A percentile compares a stretch with the other conserved stretches of the same genome.
phyloP scores from a whole-genome alignment of 2,888 invertebrate species.

The Adineta ricciae region DNA sequence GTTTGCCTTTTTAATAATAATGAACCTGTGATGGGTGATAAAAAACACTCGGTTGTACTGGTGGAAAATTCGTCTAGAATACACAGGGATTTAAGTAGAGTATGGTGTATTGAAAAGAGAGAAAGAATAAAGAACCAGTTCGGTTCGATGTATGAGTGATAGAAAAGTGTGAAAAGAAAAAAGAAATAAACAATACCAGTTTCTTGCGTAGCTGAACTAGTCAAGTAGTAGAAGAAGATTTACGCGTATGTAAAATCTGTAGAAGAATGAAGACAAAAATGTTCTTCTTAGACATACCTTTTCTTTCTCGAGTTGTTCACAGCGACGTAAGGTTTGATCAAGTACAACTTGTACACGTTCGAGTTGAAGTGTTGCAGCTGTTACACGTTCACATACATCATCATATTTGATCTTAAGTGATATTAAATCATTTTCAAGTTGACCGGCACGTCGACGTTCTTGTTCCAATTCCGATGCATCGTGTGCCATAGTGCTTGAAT shows the following conservation, averaged over 20 bases:
- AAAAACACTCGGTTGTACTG: neutral
- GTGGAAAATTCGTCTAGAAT: neutral
- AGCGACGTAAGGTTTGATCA: neutral
- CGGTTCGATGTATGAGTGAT: neutral
- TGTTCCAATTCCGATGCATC: neutral
- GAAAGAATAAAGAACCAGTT: neutral
- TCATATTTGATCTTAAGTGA: neutral
- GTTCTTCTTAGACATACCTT: neutral
- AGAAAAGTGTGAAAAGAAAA: neutral
- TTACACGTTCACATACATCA: neutral
- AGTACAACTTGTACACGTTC: neutral
- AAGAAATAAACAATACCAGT: neutral
- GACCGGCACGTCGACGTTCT: neutral
- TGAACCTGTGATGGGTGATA: neutral
- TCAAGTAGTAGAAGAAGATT: neutral
- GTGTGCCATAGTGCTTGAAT: neutral
- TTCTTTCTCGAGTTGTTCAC: slow-evolving; percentile 10
- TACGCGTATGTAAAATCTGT: neutral
- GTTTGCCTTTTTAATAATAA: neutral
- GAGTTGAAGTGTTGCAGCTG: neutral
- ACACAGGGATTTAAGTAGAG: neutral
- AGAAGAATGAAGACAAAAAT: neutral
- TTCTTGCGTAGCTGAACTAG: slow-evolving; percentile 17
- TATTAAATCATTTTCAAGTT: neutral
- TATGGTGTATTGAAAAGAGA: neutral